phyloP scores from a whole-genome alignment of 1,140 invertebrate species.

The Zaprionus ornatus region DNA sequence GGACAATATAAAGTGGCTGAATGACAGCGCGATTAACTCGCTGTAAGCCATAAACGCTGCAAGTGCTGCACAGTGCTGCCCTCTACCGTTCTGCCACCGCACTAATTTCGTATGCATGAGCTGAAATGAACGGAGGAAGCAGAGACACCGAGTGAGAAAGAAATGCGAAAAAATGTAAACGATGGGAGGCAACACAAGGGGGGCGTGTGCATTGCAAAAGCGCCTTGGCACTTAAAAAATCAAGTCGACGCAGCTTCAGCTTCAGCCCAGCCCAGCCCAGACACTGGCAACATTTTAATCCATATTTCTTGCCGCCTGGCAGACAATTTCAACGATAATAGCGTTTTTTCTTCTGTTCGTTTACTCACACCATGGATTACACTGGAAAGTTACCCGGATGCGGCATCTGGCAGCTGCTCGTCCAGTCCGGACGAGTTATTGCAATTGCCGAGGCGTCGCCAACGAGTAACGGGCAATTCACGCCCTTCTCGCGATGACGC shows the following conservation, averaged over 20 bases:
- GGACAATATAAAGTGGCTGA: constrained; percentile 52
- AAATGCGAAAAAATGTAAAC: constrained; percentile 44
- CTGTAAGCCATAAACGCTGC: constrained; percentile 79
- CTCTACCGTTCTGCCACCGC: constrained; percentile 18
- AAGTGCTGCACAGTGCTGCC: constrained; percentile 35
- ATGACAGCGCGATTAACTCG: constrained; percentile 80
- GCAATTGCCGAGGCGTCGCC: constrained; percentile 39
- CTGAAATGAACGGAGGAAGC: constrained; percentile 57
- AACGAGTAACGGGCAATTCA: constrained; percentile 53
- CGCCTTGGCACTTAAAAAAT: constrained; percentile 79
- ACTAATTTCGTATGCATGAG: constrained; percentile 81
- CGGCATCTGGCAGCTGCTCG: constrained; percentile 47
- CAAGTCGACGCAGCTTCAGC: constrained; percentile 64
- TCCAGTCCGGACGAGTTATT: constrained; percentile 62
- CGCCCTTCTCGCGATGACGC: constrained; percentile 58
- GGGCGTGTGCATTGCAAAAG: constrained; percentile 5
- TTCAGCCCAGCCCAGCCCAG: background rate
- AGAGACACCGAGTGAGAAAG: constrained; percentile 10
- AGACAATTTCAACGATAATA: constrained; percentile 81
- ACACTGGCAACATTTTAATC: constrained; percentile 76
- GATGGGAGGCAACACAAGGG: constrained; percentile 6
- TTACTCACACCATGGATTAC: constrained; percentile 48
- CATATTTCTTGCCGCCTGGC: constrained; percentile 76
- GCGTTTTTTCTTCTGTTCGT: constrained; percentile 45
- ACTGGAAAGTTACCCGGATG: constrained; percentile 54